phyloP scores from a whole-genome alignment of 2,113 vertebrate genomes.

The Rhabdornis inornatus region DNA sequence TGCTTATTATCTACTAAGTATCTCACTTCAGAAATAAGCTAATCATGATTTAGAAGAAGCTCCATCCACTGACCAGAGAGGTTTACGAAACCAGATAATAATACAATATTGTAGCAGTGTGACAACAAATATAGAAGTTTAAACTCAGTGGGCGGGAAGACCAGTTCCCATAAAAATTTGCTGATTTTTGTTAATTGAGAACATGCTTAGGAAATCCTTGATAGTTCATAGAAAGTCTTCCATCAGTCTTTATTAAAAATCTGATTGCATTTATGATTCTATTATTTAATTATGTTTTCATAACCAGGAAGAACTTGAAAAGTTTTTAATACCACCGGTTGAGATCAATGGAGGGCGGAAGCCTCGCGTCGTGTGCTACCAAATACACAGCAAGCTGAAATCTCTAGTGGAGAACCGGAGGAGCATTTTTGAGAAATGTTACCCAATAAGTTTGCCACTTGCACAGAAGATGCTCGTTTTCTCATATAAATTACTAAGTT shows the following conservation, averaged over 20 bases:
- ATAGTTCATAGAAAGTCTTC: background rate
- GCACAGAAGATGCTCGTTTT: constrained; percentile 80
- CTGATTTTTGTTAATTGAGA: background rate
- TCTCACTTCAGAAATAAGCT: background rate
- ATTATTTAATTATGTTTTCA: constrained; percentile 23
- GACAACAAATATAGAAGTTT: background rate
- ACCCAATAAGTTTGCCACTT: constrained; percentile 73
- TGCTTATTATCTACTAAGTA: background rate
- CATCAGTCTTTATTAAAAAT: background rate
- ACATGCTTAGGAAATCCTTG: background rate
- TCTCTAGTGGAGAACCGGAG: constrained; percentile 81
- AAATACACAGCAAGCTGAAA: constrained; percentile 75
- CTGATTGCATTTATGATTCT: background rate
- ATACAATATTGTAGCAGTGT: background rate
- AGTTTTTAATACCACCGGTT: constrained; percentile 75
- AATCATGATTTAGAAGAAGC: background rate
- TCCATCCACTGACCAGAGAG: background rate
- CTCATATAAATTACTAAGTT: constrained; percentile 84
- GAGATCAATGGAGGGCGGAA: constrained; percentile 72
- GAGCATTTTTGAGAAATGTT: constrained; percentile 89
- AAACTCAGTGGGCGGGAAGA: background rate
- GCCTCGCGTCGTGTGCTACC: constrained; percentile 67
- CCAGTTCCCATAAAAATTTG: background rate
- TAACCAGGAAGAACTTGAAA: constrained; percentile 82
- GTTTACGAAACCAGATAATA: background rate